phyloP scores from a whole-genome alignment of 2,888 invertebrate genomes.

The Eristalis pertinax region DNA sequence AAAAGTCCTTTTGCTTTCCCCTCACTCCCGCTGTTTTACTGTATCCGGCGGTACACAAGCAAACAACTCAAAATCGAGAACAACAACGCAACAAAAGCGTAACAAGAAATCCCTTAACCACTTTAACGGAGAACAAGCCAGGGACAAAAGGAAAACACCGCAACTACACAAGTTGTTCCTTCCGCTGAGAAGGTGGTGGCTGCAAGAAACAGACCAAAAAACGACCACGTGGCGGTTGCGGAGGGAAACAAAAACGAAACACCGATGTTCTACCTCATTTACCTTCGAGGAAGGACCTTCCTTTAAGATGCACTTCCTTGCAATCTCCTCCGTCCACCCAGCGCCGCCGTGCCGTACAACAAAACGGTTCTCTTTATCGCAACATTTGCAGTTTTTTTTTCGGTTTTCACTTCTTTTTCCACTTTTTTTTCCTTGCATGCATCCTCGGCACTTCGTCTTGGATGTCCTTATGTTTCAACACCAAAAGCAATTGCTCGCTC shows the following conservation, averaged over 20 bases:
- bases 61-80: background rate
- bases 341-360: background rate
- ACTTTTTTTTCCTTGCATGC: background rate
- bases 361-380: conserved; percentile 5
- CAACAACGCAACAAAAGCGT: background rate
- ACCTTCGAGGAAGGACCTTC: background rate
- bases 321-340: background rate
- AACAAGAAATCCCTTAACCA: conserved; percentile 22
- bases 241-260: background rate
- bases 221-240: background rate
- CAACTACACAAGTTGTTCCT: background rate
- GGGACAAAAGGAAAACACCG: background rate
- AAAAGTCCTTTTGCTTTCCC: background rate
- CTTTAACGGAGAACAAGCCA: background rate
- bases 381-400: conserved; percentile 1
- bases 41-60: background rate
- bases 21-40: background rate
- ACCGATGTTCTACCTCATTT: background rate
- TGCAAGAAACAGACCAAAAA: too few species aligned
- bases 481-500: conserved; percentile 22
- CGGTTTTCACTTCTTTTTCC: too few species aligned
- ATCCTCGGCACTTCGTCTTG: background rate
- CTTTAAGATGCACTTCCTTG: conserved; percentile 32
- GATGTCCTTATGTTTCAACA: conserved; percentile 25
- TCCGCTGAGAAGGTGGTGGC: background rate